Evolutionary conservation across 2,113 vertebrate genomes (phyloP).

Genomic region (Callopanchax toddi): DNA sequence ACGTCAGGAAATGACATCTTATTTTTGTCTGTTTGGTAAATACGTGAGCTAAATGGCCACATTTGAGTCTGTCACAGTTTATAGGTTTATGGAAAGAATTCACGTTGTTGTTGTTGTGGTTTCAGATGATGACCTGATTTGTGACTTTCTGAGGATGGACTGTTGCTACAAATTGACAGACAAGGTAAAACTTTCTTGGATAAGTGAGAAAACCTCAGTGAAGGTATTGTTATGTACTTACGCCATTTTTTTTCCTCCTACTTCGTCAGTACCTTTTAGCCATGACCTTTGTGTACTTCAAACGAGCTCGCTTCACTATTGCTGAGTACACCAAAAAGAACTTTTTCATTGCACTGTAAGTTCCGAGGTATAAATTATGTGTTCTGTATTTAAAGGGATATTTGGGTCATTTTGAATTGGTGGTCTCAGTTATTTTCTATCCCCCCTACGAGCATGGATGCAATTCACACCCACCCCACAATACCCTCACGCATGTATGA

Average conservation of each 20-base stretch:
- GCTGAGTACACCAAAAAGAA: conserved; percentile 90
- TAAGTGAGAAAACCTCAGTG: neutral
- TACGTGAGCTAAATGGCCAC: conserved; percentile 20
- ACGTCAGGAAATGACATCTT: conserved; percentile 91
- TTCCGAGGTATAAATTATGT: conserved; percentile 53
- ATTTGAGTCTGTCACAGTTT: no score
- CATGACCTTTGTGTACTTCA: conserved; percentile 99
- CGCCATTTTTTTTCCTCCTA: conserved; percentile 7
- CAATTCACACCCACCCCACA: no score
- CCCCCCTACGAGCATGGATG: no score
- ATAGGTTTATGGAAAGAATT: no score
- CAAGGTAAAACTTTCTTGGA: conserved; percentile 78
- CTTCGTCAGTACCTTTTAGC: conserved; percentile 92
- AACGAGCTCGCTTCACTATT: conserved; percentile 88
- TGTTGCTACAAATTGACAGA: conserved; percentile 93
- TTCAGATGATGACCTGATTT: conserved; percentile 91
- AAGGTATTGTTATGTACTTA: neutral
- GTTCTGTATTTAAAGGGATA: no score
- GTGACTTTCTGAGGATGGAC: conserved; percentile 95
- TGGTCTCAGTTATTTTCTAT: no score
- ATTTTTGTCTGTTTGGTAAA: conserved; percentile 91
- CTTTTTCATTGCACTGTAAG: conserved; percentile 97
- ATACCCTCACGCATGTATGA: no score
- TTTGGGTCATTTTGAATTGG: no score
- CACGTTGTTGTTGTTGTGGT: conserved; percentile 41